Conservation (phyloP, 2,113 vertebrate genomes). For the Hepsetus odoe region DNA sequence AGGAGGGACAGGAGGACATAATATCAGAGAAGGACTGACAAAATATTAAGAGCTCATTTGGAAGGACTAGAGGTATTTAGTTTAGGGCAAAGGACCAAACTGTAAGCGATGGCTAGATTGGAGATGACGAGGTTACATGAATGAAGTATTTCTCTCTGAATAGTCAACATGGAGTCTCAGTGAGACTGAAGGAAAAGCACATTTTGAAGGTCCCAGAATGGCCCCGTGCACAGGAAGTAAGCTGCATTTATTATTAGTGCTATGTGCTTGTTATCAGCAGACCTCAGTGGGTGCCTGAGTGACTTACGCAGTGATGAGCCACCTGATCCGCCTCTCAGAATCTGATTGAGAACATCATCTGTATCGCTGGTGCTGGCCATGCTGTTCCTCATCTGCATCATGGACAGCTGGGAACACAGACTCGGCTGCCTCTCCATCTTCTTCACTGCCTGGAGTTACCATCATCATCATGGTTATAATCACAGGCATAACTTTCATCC, state of each 20-base stretch:
- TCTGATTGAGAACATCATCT: conserved; percentile 92
- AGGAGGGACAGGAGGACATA: conserved; percentile 60
- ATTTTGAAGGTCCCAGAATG: background rate
- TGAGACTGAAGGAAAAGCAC: background rate
- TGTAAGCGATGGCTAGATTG: background rate
- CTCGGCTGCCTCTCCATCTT: conserved; percentile 91
- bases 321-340: conserved; percentile 86
- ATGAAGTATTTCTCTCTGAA: background rate
- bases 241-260: background rate
- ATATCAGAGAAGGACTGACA: conserved; percentile 48
- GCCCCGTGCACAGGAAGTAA: background rate
- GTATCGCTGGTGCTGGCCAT: conserved; percentile 93
- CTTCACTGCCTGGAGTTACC: conserved; percentile 79
- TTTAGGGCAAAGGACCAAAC: background rate
- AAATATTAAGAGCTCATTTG: conserved; percentile 28
- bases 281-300: background rate
- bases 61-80: conserved; percentile 27
- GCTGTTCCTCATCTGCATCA: conserved; percentile 98
- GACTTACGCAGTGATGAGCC: conserved; percentile 89
- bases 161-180: background rate
- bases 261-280: background rate
- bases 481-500: conserved; percentile 8
- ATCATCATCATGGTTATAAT: background rate
- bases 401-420: conserved; percentile 92
- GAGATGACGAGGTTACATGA: conserved; percentile 16